Conservation (phyloP, 2,113 vertebrate species). For the Ameiurus melas region DNA sequence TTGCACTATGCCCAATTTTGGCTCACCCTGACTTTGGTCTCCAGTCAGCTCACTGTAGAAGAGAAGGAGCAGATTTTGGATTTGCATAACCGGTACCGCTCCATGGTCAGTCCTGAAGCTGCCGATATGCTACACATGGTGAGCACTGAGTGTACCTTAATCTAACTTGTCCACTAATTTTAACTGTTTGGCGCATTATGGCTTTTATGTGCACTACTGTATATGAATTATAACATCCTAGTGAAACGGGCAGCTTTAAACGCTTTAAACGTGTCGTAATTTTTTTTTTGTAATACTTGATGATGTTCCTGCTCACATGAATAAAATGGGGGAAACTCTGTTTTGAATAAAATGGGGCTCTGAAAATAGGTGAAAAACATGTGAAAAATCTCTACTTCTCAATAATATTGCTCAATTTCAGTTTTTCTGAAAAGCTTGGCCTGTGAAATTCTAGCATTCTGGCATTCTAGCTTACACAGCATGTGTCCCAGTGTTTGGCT, state of each 20-base stretch:
- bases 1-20: conserved; percentile 4
- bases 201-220: neutral
- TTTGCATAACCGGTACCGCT: conserved; percentile 42
- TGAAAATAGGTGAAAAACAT: too few relatives aligned
- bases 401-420: neutral
- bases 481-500: neutral
- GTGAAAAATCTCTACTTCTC: neutral
- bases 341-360: neutral
- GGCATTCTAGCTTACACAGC: neutral
- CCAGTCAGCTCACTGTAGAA: conserved; percentile 12
- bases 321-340: neutral
- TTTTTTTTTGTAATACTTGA: neutral
- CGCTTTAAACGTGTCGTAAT: neutral
- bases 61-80: conserved; percentile 23
- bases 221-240: too few relatives aligned
- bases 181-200: neutral
- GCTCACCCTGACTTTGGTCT: neutral
- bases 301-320: neutral
- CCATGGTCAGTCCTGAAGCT: conserved; percentile 34
- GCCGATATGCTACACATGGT: conserved; percentile 49
- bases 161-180: neutral
- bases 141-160: conserved; percentile 6
- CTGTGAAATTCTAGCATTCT: neutral
- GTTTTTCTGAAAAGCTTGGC: neutral
- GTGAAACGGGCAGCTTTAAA: neutral